Conservation (phyloP, 2,113 vertebrate genomes). For the pig (Sus scrofa) region DNA sequence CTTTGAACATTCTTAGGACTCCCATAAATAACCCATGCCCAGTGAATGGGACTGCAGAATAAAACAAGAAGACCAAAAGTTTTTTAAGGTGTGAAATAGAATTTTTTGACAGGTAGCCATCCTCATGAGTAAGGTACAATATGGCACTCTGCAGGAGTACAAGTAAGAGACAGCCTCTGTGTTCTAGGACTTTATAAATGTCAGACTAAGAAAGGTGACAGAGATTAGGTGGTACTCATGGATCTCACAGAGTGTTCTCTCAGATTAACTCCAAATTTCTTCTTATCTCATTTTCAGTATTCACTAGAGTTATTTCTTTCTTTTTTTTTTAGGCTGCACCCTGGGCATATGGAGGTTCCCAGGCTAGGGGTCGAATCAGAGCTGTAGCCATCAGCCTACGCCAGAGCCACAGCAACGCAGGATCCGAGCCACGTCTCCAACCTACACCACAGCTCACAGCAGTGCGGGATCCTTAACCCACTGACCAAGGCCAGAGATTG, state of each 20-base stretch:
- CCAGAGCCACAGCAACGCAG: no score
- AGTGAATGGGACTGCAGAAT: background rate
- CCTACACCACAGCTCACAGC: no score
- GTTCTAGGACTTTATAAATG: background rate
- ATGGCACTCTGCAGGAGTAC: background rate
- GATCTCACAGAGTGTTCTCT: background rate
- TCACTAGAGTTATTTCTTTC: background rate
- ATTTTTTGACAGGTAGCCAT: background rate
- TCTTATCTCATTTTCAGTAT: background rate
- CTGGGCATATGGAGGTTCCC: no score
- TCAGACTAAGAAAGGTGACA: background rate
- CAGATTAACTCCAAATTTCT: background rate
- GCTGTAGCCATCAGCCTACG: no score
- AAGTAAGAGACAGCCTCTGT: background rate
- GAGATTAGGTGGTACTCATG: background rate
- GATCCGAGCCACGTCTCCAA: no score
- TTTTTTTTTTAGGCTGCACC: no score
- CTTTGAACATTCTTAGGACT: background rate
- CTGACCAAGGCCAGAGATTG: no score
- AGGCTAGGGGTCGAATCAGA: no score
- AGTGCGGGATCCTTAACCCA: no score
- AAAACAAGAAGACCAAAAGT: slow-evolving; percentile 28
- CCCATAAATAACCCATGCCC: background rate
- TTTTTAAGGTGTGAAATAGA: background rate
- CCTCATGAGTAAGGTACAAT: background rate